Evolutionary conservation across 2,888 invertebrate species (phyloP), one percentile per base, ranked within the genome.

Genomic region (Diarsia mendica): DNA sequence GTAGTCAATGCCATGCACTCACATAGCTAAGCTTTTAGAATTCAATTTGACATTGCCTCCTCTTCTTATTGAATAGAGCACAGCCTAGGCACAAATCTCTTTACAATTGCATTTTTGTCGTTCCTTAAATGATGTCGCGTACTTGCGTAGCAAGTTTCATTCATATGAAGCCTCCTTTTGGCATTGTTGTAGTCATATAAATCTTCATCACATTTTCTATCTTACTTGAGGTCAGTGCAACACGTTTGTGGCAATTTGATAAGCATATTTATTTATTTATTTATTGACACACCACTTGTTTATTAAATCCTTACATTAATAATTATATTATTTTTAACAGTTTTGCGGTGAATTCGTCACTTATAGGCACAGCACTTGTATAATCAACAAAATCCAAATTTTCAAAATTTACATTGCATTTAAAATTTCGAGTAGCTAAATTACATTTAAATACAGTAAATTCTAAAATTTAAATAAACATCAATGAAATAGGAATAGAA

Each of bases 71-170:
- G 63, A 67, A 63, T 49, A 44, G 69, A 58, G 63, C 48, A 53
- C 53, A 71, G 72, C 28, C 81, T 84, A 81, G 84, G 53, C 63
- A 18, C 73, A 72, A 84, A 84, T 77, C 76, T 83, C 68, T 80
- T 67, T 77, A 69, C 65, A 71, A 82, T 82, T 78, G 72, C 78
- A 83, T 84, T 77, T 84, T 65, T 84, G 51, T 39, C 69, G 69
- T 60, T 69, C 69, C 13, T 39, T 51, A 18, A 64, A 61, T 51
- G 58, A 10, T 49, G 28, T 48, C 60, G 58, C 70, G 79, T 71
- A 33, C n/a, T 51, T 60, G 58, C 70, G 79, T 75, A 33, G 44
- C 39, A 49, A 55, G 18, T 75, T 73, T 48, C 18, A 73, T 28
- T 73, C 18, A 51, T 3, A 13, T 39, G 11, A 48, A 51, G 8